Evolutionary conservation across 2,888 invertebrate species (phyloP).

Genomic region (Morpho deidamia): DNA sequence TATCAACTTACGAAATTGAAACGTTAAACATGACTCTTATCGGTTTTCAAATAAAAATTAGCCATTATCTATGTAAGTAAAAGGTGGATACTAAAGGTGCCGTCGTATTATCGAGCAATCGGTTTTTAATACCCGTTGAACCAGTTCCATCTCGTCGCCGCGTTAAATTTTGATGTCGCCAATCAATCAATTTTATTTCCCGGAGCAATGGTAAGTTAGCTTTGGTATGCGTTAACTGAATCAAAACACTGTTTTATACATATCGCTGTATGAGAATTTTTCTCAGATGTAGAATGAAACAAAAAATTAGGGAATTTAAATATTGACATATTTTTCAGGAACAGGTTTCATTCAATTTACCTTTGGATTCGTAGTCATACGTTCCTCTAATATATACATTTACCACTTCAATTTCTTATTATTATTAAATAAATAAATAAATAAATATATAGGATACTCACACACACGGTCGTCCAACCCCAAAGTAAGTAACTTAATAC

Average conservation of each 20-base stretch:
- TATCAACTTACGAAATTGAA: constrained; percentile 9
- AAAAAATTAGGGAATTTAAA: too few species aligned
- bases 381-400: too few species aligned
- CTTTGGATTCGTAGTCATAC: too few species aligned
- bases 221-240: constrained; percentile 20
- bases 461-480: too few species aligned
- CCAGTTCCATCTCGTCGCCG: constrained; percentile 50
- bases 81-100: constrained; percentile 45
- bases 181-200: constrained; percentile 70
- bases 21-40: constrained; percentile 3
- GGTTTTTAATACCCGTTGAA: constrained; percentile 38
- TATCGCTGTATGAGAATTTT: neutral
- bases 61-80: constrained; percentile 13
- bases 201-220: constrained; percentile 17
- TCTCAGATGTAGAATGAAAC: too few species aligned
- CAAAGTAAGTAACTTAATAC: too few species aligned
- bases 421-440: too few species aligned
- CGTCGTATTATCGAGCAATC: constrained; percentile 40
- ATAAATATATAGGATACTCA: too few species aligned
- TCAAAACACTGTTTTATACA: neutral
- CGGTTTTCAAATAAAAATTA: constrained; percentile 14
- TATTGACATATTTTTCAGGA: too few species aligned
- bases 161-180: constrained; percentile 67
- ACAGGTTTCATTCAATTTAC: too few species aligned
- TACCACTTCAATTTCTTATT: too few species aligned